phyloP scores from a whole-genome alignment of 2,797 vertebrate genomes.

The Melanotaenia boesemani region DNA sequence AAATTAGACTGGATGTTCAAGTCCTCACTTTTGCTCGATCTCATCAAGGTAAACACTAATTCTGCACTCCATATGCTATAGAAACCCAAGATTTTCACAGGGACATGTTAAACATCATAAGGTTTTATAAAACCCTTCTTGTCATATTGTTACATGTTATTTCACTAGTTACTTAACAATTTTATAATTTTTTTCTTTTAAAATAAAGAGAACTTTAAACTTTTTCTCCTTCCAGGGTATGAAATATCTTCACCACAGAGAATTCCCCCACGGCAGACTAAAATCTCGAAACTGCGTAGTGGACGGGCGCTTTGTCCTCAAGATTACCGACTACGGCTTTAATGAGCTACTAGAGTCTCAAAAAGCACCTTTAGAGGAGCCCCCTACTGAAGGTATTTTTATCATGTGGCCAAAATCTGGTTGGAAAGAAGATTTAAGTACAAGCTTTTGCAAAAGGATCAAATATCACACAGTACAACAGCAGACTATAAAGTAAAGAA shows the following conservation, averaged over 20 bases:
- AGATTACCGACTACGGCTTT: slow-evolving; percentile 93
- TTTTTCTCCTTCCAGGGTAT: slow-evolving; percentile 85
- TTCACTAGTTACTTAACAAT: background rate
- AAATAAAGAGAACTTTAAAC: slow-evolving; percentile 9
- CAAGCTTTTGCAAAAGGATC: background rate
- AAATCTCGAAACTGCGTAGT: slow-evolving; percentile 95
- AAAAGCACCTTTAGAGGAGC: slow-evolving; percentile 80
- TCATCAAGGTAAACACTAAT: slow-evolving; percentile 83
- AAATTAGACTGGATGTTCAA: slow-evolving; percentile 93
- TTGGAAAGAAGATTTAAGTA: background rate
- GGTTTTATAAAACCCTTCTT: background rate
- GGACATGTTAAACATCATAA: background rate
- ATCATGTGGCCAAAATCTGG: background rate
- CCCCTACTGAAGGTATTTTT: slow-evolving; percentile 81
- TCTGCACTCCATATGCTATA: background rate
- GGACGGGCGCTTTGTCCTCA: slow-evolving; percentile 92
- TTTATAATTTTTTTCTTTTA: background rate
- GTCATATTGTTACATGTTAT: background rate
- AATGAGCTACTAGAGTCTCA: slow-evolving; percentile 89
- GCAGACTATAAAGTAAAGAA: background rate
- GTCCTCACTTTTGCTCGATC: slow-evolving; percentile 87
- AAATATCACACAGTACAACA: background rate
- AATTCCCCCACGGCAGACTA: slow-evolving; percentile 89
- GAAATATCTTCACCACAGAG: slow-evolving; percentile 92
- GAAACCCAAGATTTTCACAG: background rate